Evolutionary conservation across 1,140 invertebrate genomes (phyloP), one percentile per base, ranked within the genome.

Genomic region (Drosophila setifemur): DNA sequence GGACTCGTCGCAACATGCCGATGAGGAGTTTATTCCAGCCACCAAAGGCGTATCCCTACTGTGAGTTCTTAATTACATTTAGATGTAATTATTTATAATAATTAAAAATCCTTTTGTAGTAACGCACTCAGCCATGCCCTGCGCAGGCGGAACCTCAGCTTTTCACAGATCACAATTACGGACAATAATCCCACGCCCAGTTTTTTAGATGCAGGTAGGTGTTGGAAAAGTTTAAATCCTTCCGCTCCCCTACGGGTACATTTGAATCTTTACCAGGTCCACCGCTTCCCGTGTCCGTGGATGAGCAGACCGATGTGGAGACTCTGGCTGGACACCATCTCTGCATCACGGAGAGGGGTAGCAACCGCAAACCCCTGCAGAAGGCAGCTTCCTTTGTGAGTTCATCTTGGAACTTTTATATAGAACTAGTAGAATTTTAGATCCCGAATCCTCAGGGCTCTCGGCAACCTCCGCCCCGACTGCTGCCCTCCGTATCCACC

Each of bases 301-400:
- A 95, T 77, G 94, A 95, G 31, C 92, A 93, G 78, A 91, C 94
- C 28, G 94, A 94, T 68, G 93, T 93, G 25, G 94, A 92, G 70
- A 93, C 92, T 78, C 92, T 96, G 4, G 94, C 94, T 54, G 95
- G 95, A 21, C 95, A 93, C 89, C 94, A 95, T 73, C 92, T 96
- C 18, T 91, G 93, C 78, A 92, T 96, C 60, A 81, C 71, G 18
- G 88, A 90, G 52, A 61, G 70, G 4, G 86, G 81, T 37, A 75
- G 50, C 49, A 86, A 61, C 58, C 73, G 77, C 14, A 79, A 90
- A 4, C 79, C 79, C 0, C 48, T 90, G 43, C 77, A 89, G 23
- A 91, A 89, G 47, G 89, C 77, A 28, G 83, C 89, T 14, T 90
- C 90, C 33, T 90, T 90, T 88, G 89, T 90, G 74, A 74, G 77